Percentiles rank a stretch among this genome's conserved stretches.
These are phyloP conservation scores for Spisula subtruncata DNA, from an alignment of 2,888 invertebrate species.

Conservation along the genomic window DNA sequence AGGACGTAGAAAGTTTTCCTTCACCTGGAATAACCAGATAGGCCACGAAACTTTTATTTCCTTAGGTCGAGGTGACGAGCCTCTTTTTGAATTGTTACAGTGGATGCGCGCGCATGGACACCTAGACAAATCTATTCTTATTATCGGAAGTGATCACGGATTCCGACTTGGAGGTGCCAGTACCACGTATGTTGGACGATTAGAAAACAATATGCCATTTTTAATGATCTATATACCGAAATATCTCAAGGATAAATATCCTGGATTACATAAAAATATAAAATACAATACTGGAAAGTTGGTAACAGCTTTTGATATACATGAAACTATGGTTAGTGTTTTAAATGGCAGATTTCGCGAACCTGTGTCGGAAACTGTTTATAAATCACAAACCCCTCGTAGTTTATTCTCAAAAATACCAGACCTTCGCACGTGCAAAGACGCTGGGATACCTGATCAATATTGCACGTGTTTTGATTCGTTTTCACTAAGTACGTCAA, in stretches of 20 bases:
- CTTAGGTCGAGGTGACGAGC: constrained; percentile 92
- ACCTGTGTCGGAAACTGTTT: constrained; percentile 31
- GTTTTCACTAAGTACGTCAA: constrained; percentile 89
- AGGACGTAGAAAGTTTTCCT: constrained; percentile 91
- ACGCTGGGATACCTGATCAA: constrained; percentile 93
- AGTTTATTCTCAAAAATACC: constrained; percentile 94
- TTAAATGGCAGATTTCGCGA: constrained; percentile 52
- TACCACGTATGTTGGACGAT: constrained; percentile 91
- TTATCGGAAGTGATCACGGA: constrained; percentile 94
- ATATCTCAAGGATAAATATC: constrained; percentile 91
- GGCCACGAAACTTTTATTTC: constrained; percentile 95
- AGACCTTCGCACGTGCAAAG: constrained; percentile 91
- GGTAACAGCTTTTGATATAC: constrained; percentile 94
- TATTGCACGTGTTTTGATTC: constrained; percentile 96
- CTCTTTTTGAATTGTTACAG: constrained; percentile 90
- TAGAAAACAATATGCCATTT: constrained; percentile 96
- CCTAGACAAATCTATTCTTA: constrained; percentile 77
- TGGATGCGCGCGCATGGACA: constrained; percentile 85
- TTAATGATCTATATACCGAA: constrained; percentile 92
- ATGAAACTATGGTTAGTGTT: constrained; percentile 93
- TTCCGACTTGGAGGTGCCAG: constrained; percentile 62
- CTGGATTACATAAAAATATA: constrained; percentile 91
- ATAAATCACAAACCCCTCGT: constrained; percentile 59
- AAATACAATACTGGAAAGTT: constrained; percentile 91
- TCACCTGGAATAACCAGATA: constrained; percentile 94